Conservation (phyloP, 2,888 invertebrate genomes). For the Drosophila borborema region DNA sequence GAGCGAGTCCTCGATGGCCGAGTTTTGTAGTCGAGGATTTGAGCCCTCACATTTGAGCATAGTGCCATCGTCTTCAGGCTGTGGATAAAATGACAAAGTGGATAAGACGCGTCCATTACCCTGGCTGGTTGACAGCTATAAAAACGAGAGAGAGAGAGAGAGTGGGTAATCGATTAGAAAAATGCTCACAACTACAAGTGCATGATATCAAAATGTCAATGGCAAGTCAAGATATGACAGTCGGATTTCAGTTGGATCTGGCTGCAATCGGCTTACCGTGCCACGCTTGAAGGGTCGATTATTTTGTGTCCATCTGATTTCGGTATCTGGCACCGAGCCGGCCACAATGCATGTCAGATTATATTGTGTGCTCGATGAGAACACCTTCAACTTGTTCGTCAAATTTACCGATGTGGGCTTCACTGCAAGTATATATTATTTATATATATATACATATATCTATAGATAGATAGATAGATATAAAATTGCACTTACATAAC, state of each 20-base stretch:
- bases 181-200: slow-evolving; percentile 58
- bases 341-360: slow-evolving; percentile 92
- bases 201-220: slow-evolving; percentile 58
- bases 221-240: slow-evolving; percentile 70
- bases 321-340: slow-evolving; percentile 94
- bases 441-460: neutral
- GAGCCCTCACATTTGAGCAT: slow-evolving; percentile 94
- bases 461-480: no score
- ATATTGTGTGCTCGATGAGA: slow-evolving; percentile 92
- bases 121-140: slow-evolving; percentile 88
- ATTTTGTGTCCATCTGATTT: slow-evolving; percentile 94
- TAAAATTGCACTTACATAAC: slow-evolving; percentile 89
- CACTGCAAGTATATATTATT: slow-evolving; percentile 86
- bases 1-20: slow-evolving; percentile 92
- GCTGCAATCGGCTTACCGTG: slow-evolving; percentile 87
- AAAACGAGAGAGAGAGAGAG: neutral
- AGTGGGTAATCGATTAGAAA: slow-evolving; percentile 78
- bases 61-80: slow-evolving; percentile 94
- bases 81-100: slow-evolving; percentile 91
- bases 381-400: slow-evolving; percentile 90
- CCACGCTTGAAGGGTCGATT: slow-evolving; percentile 91
- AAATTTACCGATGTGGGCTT: slow-evolving; percentile 92
- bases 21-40: slow-evolving; percentile 91
- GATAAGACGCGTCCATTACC: slow-evolving; percentile 92
- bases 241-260: slow-evolving; percentile 15